These are phyloP conservation scores for Lamproptera curius DNA, from an alignment of 2,888 invertebrate species.

Conservation along the genomic window DNA sequence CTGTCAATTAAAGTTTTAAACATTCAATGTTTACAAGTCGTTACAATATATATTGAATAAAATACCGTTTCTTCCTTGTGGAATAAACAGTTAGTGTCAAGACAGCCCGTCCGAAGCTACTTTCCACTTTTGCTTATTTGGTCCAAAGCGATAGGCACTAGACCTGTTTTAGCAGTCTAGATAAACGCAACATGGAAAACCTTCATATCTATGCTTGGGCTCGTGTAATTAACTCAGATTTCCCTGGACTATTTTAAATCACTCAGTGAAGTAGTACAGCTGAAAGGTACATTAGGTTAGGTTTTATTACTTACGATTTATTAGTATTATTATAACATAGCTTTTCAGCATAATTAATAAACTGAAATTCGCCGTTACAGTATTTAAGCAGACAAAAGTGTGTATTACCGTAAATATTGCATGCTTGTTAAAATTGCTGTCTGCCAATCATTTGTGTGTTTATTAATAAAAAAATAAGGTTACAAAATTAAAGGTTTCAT, in stretches of 20 bases:
- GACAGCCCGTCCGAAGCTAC: not conserved
- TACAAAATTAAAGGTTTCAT: too few relatives aligned
- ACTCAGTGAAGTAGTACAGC: too few relatives aligned
- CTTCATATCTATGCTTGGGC: not conserved
- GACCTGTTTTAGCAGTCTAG: not conserved
- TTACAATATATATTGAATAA: conserved; percentile 5
- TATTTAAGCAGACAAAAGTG: too few relatives aligned
- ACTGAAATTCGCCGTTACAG: too few relatives aligned
- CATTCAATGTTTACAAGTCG: not conserved
- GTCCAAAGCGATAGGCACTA: not conserved
- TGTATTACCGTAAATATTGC: too few relatives aligned
- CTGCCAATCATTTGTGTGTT: too few relatives aligned
- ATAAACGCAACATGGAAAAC: not conserved
- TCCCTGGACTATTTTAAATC: not conserved
- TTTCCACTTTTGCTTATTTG: not conserved
- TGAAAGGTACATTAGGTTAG: too few relatives aligned
- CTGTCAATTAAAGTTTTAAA: not conserved
- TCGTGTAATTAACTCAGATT: not conserved
- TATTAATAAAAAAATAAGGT: too few relatives aligned
- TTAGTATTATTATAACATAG: too few relatives aligned
- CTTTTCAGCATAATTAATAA: too few relatives aligned
- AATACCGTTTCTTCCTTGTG: not conserved
- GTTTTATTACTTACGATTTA: too few relatives aligned
- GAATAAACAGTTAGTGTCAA: not conserved
- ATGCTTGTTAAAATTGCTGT: too few relatives aligned